Percentiles rank a stretch among this genome's conserved stretches.
These are phyloP conservation scores for Idris sp. DNA, from an alignment of 1,140 invertebrate genomes.

Conservation along the genomic window DNA sequence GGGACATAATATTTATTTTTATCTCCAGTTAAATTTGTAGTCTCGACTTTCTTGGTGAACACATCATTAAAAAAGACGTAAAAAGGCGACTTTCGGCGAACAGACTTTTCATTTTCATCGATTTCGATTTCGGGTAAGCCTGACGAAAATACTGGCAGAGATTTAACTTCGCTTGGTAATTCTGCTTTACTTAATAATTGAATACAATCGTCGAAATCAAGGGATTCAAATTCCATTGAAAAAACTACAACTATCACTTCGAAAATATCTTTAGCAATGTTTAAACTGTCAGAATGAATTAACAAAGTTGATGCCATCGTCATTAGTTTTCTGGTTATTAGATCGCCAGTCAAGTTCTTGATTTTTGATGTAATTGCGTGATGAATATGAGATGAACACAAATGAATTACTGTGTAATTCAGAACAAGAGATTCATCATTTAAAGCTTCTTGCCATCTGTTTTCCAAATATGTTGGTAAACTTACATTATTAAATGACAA, in stretches of 20 bases:
- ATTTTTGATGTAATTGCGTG: conserved; percentile 22
- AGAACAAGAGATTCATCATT: background rate
- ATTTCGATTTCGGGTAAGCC: no score
- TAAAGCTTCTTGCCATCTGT: conserved; percentile 20
- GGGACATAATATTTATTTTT: background rate
- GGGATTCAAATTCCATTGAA: no score
- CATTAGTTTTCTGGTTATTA: conserved; percentile 2
- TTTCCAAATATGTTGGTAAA: conserved; percentile 5
- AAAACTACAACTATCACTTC: no score
- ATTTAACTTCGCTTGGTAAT: no score
- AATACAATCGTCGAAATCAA: background rate
- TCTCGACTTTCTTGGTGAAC: background rate
- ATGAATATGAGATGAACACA: conserved; percentile 25
- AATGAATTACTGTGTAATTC: conserved; percentile 10
- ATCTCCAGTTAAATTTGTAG: background rate
- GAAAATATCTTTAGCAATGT: no score
- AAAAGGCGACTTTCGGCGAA: conserved; percentile 4
- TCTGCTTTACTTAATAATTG: no score
- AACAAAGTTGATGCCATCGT: conserved; percentile 12
- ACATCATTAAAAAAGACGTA: conserved; percentile 4
- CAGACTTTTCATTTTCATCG: background rate
- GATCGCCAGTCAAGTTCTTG: conserved; percentile 14
- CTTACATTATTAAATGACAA: conserved; percentile 5
- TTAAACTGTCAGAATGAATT: conserved; percentile 2
- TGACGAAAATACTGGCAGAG: no score